Conservation (phyloP, 2,797 vertebrate genomes). For the Urophycis tenuis region DNA sequence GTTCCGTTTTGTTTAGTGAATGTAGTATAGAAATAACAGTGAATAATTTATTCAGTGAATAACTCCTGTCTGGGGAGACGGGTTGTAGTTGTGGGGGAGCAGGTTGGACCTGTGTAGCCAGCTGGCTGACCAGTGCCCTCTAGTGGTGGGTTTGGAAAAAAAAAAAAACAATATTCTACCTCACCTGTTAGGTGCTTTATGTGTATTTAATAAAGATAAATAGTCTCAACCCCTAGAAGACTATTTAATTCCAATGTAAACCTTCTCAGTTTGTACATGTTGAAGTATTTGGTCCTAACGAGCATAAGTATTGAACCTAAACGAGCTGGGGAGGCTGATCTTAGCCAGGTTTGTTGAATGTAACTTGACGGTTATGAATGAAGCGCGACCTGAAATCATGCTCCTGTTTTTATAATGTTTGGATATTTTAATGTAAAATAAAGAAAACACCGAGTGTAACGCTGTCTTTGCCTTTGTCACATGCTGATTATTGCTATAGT, state of each 20-base stretch:
- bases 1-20: too few species aligned
- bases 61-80: too few species aligned
- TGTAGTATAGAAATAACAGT: too few species aligned
- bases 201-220: too few species aligned
- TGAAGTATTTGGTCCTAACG: too few species aligned
- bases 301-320: neutral
- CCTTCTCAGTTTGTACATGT: neutral
- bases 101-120: too few species aligned
- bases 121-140: neutral
- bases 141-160: neutral
- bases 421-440: constrained; percentile 24
- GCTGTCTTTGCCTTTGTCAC: too few species aligned
- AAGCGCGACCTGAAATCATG: neutral
- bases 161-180: neutral
- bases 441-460: too few species aligned
- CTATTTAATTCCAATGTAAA: neutral
- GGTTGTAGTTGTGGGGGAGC: too few species aligned
- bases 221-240: neutral
- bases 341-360: constrained; percentile 1
- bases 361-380: constrained; percentile 9
- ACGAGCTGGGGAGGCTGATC: too few species aligned
- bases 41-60: neutral
- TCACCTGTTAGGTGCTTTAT: too few species aligned
- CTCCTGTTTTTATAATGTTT: constrained; percentile 25
- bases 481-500: too few species aligned